Evolutionary conservation across 64 coral and sea anemone genomes (phyloP).

Genomic region (Hydrozoanthus tunicans): DNA sequence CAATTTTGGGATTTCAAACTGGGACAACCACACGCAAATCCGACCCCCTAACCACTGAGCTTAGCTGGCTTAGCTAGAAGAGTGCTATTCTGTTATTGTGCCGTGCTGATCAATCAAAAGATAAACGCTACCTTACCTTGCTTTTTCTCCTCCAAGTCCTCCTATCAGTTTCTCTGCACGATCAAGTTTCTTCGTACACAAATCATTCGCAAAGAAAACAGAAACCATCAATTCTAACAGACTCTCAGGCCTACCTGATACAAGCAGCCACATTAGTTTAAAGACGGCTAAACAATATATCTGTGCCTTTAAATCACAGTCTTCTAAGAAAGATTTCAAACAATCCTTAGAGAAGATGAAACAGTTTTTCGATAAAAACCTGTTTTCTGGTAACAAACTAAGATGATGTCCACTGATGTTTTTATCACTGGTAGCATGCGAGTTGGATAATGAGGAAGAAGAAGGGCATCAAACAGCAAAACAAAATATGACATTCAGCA

Average conservation of each 20-base stretch:
- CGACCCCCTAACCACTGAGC: not conserved
- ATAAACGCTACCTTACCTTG: constrained; percentile 63
- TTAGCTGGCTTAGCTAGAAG: not conserved
- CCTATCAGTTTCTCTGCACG: constrained; percentile 98
- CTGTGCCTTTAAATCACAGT: not conserved
- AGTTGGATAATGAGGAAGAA: not conserved
- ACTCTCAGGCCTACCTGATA: not conserved
- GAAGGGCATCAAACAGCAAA: not conserved
- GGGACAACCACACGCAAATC: too few relatives aligned
- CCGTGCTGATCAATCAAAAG: not conserved
- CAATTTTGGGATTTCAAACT: too few relatives aligned
- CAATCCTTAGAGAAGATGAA: not conserved
- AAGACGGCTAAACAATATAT: not conserved
- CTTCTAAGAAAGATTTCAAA: not conserved
- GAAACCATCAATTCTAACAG: not conserved
- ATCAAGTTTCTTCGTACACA: constrained; percentile 98
- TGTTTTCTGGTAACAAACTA: not conserved
- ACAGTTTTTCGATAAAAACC: not conserved
- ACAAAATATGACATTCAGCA: not conserved
- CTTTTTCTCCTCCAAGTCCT: constrained; percentile 96
- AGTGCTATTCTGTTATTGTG: not conserved
- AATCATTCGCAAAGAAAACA: constrained; percentile 32
- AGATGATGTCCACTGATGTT: not conserved
- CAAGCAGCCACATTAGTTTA: not conserved
- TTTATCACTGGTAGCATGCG: not conserved